phyloP scores from a whole-genome alignment of 2,888 invertebrate genomes.

The Trachelus tabidus region DNA sequence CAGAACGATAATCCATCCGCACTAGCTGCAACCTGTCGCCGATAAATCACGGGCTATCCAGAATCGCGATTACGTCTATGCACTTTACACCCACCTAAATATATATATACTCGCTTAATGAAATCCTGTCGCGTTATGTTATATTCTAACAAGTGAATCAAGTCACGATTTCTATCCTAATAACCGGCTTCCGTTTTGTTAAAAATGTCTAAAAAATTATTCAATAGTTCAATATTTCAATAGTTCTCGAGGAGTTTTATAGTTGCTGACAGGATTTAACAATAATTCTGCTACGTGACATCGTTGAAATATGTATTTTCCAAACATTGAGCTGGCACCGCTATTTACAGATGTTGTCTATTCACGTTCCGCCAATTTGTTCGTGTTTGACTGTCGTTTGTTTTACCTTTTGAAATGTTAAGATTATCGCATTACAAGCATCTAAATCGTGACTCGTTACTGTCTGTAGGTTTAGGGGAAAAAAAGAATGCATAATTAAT shows the following conservation, averaged over 20 bases:
- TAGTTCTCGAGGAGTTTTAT: too few relatives aligned
- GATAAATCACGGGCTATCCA: conserved; percentile 60
- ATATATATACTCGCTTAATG: not conserved
- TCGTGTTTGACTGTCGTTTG: not conserved
- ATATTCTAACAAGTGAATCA: not conserved
- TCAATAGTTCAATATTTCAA: too few relatives aligned
- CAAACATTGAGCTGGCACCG: too few relatives aligned
- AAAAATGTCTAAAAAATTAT: too few relatives aligned
- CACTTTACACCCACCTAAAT: not conserved
- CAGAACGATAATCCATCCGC: conserved; percentile 65
- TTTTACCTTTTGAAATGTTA: not conserved
- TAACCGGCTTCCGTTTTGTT: not conserved
- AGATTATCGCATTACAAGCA: not conserved
- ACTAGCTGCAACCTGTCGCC: conserved; percentile 59
- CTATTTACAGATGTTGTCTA: not conserved
- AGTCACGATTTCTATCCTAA: not conserved
- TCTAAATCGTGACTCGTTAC: not conserved
- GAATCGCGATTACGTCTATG: conserved; percentile 27
- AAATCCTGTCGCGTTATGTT: not conserved
- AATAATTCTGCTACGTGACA: too few relatives aligned
- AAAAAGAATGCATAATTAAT: too few relatives aligned
- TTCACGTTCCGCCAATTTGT: not conserved
- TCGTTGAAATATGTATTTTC: too few relatives aligned
- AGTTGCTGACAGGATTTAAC: too few relatives aligned
- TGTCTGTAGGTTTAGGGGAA: conserved; percentile 12